Conservation (phyloP, 1,140 invertebrate species). For the Hetaerina americana region DNA sequence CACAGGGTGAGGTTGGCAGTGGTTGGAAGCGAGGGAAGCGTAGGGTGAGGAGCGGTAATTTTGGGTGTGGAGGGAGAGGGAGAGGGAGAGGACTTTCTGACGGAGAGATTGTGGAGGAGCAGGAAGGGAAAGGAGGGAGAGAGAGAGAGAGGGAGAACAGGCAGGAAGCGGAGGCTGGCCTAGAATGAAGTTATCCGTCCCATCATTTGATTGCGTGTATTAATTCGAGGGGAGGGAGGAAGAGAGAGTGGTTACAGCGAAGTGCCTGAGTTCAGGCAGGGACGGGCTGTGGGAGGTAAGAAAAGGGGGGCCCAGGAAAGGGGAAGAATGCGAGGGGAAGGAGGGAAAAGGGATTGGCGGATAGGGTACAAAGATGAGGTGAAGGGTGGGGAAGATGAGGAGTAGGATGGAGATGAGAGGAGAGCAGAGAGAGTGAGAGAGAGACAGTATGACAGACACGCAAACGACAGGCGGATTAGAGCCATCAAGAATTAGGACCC, state of each 20-base stretch:
- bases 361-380: no score
- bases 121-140: neutral
- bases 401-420: no score
- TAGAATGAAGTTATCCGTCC: neutral
- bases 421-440: no score
- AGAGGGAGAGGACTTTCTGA: neutral
- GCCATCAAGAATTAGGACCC: no score
- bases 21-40: neutral
- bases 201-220: neutral
- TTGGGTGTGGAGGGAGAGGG: neutral
- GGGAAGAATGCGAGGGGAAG: neutral
- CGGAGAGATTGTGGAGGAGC: neutral
- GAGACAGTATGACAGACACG: no score
- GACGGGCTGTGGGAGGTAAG: no score
- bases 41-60: neutral
- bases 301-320: neutral
- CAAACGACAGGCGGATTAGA: no score
- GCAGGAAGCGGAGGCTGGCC: neutral
- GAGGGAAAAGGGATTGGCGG: neutral
- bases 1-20: neutral
- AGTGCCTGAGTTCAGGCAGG: no score
- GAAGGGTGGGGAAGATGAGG: no score
- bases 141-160: neutral
- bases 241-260: no score
- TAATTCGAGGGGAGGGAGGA: neutral